Conservation (phyloP, 30 jellyfish, hydroid and myxozoan genomes). For the Aurelia coerulea region DNA sequence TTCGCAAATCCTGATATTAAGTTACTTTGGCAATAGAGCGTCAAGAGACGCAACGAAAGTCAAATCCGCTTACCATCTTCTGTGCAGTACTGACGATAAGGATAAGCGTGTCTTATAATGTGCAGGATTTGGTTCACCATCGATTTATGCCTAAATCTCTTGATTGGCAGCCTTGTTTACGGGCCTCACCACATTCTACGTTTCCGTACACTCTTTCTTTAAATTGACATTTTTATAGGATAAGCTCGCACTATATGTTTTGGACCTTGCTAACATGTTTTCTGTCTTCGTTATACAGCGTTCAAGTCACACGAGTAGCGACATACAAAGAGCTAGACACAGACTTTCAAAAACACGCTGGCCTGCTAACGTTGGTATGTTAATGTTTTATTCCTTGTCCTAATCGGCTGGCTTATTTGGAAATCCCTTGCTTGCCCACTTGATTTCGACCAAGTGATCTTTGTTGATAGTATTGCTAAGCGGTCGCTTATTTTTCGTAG, state of each 20-base stretch:
- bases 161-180: conserved; percentile 76
- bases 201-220: conserved; percentile 46
- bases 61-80: conserved; percentile 74
- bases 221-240: conserved; percentile 7
- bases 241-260: conserved; percentile 2
- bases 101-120: conserved; percentile 65
- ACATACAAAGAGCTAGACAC: conserved; percentile 98
- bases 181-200: conserved; percentile 63
- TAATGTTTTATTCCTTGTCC: conserved; percentile 13
- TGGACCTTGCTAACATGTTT: neutral
- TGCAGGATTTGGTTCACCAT: conserved; percentile 73
- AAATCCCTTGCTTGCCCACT: conserved; percentile 73
- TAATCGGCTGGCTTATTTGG: conserved; percentile 52
- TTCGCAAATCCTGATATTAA: conserved; percentile 66
- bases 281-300: conserved; percentile 54
- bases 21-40: conserved; percentile 62
- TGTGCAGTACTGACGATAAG: conserved; percentile 65
- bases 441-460: conserved; percentile 49
- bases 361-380: conserved; percentile 95
- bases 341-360: conserved; percentile 98
- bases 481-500: conserved; percentile 51
- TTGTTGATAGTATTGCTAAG: conserved; percentile 48
- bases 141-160: conserved; percentile 65
- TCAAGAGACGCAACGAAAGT: conserved; percentile 37
- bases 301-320: conserved; percentile 98